phyloP scores from a whole-genome alignment of 1,140 invertebrate species.

The Pachyrhynchus sulphureomaculatus region DNA sequence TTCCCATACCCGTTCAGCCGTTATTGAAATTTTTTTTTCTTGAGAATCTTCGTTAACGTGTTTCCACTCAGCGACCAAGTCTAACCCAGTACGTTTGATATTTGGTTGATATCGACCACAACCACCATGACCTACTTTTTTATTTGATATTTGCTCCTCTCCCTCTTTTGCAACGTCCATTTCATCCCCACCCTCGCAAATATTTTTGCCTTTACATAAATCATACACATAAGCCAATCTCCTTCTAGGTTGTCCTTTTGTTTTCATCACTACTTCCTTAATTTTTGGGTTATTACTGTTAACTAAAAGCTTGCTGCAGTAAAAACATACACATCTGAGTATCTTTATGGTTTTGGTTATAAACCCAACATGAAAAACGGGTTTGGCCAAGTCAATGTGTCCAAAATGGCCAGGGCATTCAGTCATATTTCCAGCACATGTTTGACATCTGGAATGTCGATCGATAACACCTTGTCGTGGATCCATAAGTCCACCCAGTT shows the following conservation, averaged over 20 bases:
- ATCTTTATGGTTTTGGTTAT: constrained; percentile 97
- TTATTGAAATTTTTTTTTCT: constrained; percentile 90
- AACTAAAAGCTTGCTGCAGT: constrained; percentile 94
- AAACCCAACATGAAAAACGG: constrained; percentile 98
- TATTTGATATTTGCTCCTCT: constrained; percentile 56
- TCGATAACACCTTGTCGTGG: constrained; percentile 97
- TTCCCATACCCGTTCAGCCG: constrained; percentile 94
- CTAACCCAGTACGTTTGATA: constrained; percentile 83
- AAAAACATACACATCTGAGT: constrained; percentile 94
- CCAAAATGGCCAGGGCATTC: constrained; percentile 99
- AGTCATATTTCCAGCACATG: constrained; percentile 96
- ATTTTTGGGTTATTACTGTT: constrained; percentile 96
- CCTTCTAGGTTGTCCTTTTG: constrained; percentile 95
- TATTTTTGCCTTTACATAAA: constrained; percentile 95
- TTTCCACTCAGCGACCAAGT: constrained; percentile 97
- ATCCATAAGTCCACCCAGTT: constrained; percentile 97
- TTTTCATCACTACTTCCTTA: constrained; percentile 95
- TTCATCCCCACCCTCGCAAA: constrained; percentile 98
- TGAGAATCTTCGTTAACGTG: constrained; percentile 97
- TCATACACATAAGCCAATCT: constrained; percentile 97
- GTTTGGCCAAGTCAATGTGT: constrained; percentile 98
- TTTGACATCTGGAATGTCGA: constrained; percentile 89
- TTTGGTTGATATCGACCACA: constrained; percentile 97
- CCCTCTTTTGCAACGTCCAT: constrained; percentile 83
- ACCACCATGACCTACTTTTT: constrained; percentile 87